Conservation (phyloP, 2,113 vertebrate species). For the Gracilinanus agilis region DNA sequence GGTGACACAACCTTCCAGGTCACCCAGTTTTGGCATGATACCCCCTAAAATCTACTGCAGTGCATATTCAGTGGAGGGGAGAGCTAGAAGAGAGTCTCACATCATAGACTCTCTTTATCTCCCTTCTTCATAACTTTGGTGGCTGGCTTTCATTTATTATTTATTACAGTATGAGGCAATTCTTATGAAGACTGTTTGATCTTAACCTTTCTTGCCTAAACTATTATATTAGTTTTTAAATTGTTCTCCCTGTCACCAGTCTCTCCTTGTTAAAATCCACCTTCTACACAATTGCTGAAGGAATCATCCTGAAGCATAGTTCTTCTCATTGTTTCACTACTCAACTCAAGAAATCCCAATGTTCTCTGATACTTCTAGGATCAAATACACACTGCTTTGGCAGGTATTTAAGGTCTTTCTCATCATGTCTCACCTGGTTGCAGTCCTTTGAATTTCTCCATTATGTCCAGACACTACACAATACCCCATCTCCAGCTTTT, state of each 20-base stretch:
- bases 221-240: neutral
- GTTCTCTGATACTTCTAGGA: neutral
- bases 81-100: too few relatives aligned
- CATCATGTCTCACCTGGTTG: neutral
- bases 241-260: neutral
- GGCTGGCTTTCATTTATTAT: too few relatives aligned
- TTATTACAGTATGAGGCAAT: too few relatives aligned
- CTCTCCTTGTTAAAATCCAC: neutral
- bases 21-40: too few relatives aligned
- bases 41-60: too few relatives aligned
- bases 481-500: too few relatives aligned
- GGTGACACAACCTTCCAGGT: too few relatives aligned
- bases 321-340: neutral
- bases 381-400: neutral
- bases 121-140: too few relatives aligned
- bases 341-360: neutral
- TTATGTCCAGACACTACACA: neutral
- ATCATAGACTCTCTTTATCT: too few relatives aligned
- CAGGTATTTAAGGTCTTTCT: neutral
- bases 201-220: neutral
- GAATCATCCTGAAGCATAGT: neutral
- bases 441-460: neutral
- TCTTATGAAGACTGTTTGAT: neutral
- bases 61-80: too few relatives aligned
- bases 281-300: neutral